phyloP scores from a whole-genome alignment of 2,888 invertebrate genomes.

The Oligia fasciuncula region DNA sequence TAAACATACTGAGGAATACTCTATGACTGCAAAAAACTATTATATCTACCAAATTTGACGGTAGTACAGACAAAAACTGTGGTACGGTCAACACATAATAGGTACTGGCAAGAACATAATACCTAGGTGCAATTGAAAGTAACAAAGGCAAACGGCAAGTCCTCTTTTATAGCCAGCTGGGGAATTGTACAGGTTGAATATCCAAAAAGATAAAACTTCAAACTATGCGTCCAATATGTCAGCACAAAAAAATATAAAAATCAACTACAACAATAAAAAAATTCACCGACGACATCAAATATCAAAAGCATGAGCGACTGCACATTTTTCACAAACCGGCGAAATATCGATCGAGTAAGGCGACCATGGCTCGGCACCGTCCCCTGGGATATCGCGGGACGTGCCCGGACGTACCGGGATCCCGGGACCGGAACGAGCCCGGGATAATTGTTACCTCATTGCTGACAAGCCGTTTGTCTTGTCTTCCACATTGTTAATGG shows the following conservation, averaged over 20 bases:
- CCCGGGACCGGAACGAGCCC: constrained; percentile 58
- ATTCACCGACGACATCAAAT: neutral
- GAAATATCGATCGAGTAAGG: constrained; percentile 70
- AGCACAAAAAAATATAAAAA: constrained; percentile 1
- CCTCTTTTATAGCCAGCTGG: neutral
- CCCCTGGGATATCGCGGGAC: constrained; percentile 69
- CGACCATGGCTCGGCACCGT: constrained; percentile 68
- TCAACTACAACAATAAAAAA: constrained; percentile 8
- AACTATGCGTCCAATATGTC: constrained; percentile 20
- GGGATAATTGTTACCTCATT: constrained; percentile 83
- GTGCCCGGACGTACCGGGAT: constrained; percentile 53
- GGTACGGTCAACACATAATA: neutral
- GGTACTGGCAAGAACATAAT: neutral
- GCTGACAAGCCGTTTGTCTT: constrained; percentile 81
- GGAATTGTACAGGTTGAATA: neutral
- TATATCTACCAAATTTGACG: neutral
- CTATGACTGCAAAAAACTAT: neutral
- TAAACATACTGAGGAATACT: neutral
- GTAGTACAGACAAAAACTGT: neutral
- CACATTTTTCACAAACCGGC: constrained; percentile 52
- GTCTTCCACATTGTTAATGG: constrained; percentile 81
- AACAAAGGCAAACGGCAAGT: neutral
- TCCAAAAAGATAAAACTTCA: constrained; percentile 6
- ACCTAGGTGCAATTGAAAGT: neutral
- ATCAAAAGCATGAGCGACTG: constrained; percentile 28